Conservation (phyloP, 37 sponge, comb jelly and placozoan genomes). For the Mnemiopsis leidyi region DNA sequence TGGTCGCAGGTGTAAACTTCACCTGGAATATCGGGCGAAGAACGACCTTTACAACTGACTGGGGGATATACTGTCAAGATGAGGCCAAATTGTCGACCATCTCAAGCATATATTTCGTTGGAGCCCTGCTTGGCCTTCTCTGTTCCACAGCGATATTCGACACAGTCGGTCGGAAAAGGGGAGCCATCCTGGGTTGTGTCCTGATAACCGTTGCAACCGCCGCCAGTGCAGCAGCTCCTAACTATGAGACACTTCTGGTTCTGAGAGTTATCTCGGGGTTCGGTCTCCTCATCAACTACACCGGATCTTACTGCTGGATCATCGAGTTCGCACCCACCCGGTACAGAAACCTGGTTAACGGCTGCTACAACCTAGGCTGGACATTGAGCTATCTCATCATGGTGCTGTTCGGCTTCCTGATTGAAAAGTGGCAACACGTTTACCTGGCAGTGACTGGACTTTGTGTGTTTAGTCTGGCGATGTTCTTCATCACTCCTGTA, state of each 20-base stretch:
- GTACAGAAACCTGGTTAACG: background rate
- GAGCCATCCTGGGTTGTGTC: background rate
- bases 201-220: background rate
- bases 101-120: conserved; percentile 37
- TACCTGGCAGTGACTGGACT: background rate
- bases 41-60: conserved; percentile 18
- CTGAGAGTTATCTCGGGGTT: background rate
- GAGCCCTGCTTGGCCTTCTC: background rate
- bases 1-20: background rate
- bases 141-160: conserved; percentile 35
- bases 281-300: background rate
- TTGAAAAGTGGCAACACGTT: background rate
- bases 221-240: background rate
- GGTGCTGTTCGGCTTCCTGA: background rate
- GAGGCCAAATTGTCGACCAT: background rate
- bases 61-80: background rate
- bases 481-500: background rate
- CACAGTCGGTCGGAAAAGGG: conserved; percentile 18
- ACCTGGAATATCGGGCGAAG: background rate
- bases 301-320: conserved; percentile 46
- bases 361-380: background rate
- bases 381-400: background rate
- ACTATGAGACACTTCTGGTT: background rate
- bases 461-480: background rate
- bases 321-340: background rate